These are phyloP conservation scores for Acleris literana DNA, from an alignment of 2,888 invertebrate species.

Conservation along the genomic window DNA sequence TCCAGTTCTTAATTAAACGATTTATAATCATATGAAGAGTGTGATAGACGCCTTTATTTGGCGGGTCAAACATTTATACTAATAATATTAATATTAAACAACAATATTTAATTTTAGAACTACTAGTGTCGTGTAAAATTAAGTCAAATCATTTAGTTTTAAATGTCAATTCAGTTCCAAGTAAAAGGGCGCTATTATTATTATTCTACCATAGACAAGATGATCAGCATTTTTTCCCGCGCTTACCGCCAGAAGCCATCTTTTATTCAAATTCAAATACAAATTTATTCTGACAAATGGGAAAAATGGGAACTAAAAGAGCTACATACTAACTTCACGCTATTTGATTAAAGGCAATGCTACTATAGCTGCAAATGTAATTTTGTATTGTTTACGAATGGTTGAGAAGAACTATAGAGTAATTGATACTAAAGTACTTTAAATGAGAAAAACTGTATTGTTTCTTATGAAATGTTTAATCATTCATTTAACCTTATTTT, in stretches of 20 bases:
- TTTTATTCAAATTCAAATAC: constrained; percentile 7
- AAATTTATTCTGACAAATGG: neutral
- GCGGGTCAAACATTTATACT: neutral
- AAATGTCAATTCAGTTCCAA: neutral
- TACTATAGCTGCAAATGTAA: neutral
- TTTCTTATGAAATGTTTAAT: constrained; percentile 21
- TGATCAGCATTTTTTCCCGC: constrained; percentile 8
- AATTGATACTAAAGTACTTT: constrained; percentile 8
- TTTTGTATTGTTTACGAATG: constrained; percentile 2
- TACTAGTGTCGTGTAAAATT: neutral
- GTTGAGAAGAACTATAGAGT: constrained; percentile 10
- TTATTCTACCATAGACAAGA: constrained; percentile 14
- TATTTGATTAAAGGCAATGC: neutral
- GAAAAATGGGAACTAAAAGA: constrained; percentile 1
- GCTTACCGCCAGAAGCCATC: neutral
- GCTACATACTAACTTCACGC: neutral
- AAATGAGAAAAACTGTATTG: constrained; percentile 6
- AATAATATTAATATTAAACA: neutral
- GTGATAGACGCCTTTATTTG: neutral
- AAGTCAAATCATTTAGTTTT: neutral
- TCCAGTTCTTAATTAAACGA: constrained; percentile 38
- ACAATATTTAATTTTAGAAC: neutral
- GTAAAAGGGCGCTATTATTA: neutral
- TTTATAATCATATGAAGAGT: constrained; percentile 36
- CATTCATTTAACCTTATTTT: constrained; percentile 25